phyloP scores from a whole-genome alignment of 2,888 invertebrate species.

The Trypoxylon attenuatum region DNA sequence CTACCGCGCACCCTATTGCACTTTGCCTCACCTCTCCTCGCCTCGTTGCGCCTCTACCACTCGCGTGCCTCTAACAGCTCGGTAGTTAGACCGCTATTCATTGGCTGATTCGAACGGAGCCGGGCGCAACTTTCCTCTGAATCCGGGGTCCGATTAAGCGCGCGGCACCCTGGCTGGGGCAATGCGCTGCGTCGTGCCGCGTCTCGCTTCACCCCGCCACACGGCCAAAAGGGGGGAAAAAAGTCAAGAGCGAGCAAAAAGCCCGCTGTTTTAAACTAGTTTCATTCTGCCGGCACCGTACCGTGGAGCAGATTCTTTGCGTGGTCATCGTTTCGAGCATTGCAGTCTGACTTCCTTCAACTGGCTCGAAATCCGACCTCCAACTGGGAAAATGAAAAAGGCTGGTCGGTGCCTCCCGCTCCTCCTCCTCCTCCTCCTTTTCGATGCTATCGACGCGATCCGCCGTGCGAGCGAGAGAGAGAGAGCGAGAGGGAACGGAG shows the following conservation, averaged over 20 bases:
- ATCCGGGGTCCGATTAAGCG: conserved; percentile 35
- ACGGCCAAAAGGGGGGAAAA: background rate
- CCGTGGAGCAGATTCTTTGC: background rate
- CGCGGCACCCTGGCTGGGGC: background rate
- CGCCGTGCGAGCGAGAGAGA: background rate
- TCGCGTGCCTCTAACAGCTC: conserved; percentile 56
- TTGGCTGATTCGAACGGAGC: conserved; percentile 37
- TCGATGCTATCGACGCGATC: background rate
- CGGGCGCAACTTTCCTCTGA: conserved; percentile 32
- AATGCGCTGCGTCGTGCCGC: too few species aligned
- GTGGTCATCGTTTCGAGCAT: background rate
- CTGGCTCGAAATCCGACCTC: too few species aligned
- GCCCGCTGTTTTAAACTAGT: background rate
- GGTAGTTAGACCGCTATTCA: conserved; percentile 63
- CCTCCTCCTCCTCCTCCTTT: too few species aligned
- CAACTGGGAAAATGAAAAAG: too few species aligned
- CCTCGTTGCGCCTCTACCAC: conserved; percentile 26
- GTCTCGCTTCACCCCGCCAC: background rate
- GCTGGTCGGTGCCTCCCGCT: too few species aligned
- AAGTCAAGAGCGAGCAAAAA: background rate
- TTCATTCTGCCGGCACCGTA: background rate
- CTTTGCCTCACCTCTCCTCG: too few species aligned
- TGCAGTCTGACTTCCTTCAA: background rate
- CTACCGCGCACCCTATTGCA: too few species aligned
- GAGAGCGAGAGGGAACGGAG: too few species aligned